Base-by-base conservation (phyloP, 2,113 vertebrate genomes). In the Trogon surrucura region DNA sequence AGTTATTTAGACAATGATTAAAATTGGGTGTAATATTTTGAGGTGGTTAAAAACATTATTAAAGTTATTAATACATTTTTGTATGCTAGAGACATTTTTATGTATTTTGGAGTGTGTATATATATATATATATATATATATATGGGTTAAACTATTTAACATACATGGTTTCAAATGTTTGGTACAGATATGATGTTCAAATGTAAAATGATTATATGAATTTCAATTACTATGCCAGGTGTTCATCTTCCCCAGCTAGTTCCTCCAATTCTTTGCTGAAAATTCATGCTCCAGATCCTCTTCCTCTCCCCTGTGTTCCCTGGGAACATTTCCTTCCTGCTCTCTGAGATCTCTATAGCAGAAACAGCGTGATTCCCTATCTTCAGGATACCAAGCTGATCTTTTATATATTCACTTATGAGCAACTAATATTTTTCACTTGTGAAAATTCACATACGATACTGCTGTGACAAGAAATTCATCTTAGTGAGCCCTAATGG, bases 251-350 rank as follows among this genome's bases (percentile, higher is more conserved):
- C 88, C 26, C 19, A 71, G 67, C 21, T 70, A 92, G 72, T 96
- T 96, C 96, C 95, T 96, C 48, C 92, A 96, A 93, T 96, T 96
- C 85, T 96, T 48, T 95, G 58, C 38, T 78, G 44, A 38, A 89
- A 70, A 83, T 85, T 90, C 26, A 48, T 71, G 32, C 26, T 90
- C 75, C 93, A 88, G 58, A 89, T 85, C 38, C 56, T 90, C 72
- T 94, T 96, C 95, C 92, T 90, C 83, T 94, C 34, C 27, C 29
- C 13, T 2, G 0, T 62, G 75, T 73, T 90, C 80, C 88, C 74
- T 13, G 3, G 34, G 44, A 91, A 62, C 26, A 47, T 90, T 96
- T 96, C 92, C 90, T 97, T 95, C 92, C 90, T 94, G 72, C 6
- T 94, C 6, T 67, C 38, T 67, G 44, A 64, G 9, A 73, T 64